Evolutionary conservation across 1,140 invertebrate genomes (phyloP).

Genomic region (Ectropis grisescens): DNA sequence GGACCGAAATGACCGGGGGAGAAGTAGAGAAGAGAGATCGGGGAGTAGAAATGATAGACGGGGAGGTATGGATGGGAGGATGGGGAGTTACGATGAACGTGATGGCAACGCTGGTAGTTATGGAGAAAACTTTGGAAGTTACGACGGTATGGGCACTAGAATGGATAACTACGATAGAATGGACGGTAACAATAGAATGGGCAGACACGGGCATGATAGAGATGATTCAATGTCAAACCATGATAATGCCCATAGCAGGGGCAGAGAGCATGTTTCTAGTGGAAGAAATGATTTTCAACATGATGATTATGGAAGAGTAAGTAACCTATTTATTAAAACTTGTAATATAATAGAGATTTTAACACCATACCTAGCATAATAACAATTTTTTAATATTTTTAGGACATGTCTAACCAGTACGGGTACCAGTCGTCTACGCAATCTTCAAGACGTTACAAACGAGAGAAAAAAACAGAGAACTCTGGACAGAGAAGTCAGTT

Average conservation of each 20-base stretch:
- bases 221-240: too few relatives aligned
- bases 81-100: slow-evolving; percentile 14
- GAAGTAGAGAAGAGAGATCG: slow-evolving; percentile 5
- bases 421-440: slow-evolving; percentile 21
- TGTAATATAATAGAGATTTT: too few relatives aligned
- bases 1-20: slow-evolving; percentile 14
- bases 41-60: slow-evolving; percentile 13
- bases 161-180: slow-evolving; percentile 1
- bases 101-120: slow-evolving; percentile 12
- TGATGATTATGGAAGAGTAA: slow-evolving; percentile 31
- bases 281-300: slow-evolving; percentile 33
- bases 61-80: slow-evolving; percentile 14
- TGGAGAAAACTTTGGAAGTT: slow-evolving; percentile 7
- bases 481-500: slow-evolving; percentile 52
- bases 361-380: too few relatives aligned
- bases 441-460: slow-evolving; percentile 28
- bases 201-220: too few relatives aligned
- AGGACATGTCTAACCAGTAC: slow-evolving; percentile 16
- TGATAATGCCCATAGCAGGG: too few relatives aligned
- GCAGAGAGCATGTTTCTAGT: slow-evolving; percentile 17
- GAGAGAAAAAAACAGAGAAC: slow-evolving; percentile 33
- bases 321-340: slow-evolving; percentile 6
- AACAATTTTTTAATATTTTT: too few relatives aligned
- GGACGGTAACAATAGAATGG: too few relatives aligned
- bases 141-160: slow-evolving; percentile 20